These are phyloP conservation scores for Cyanoramphus novaezelandiae DNA, from an alignment of 2,113 vertebrate genomes.

Conservation along the genomic window DNA sequence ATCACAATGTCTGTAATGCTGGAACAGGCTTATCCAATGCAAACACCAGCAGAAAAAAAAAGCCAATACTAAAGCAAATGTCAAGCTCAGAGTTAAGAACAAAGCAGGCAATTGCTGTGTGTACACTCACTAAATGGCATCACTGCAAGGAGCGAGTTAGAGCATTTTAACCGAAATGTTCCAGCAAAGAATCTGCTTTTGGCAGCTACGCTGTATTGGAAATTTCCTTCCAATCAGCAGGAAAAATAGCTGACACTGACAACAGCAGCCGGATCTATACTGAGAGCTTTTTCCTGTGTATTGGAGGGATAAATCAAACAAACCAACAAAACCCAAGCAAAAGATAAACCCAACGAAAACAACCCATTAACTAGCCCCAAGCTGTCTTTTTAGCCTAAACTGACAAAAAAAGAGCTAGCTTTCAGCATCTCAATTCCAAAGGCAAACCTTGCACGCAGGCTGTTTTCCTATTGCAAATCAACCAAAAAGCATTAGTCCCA, in stretches of 20 bases:
- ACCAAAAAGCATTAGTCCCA: neutral
- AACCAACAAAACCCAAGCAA: neutral
- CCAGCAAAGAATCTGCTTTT: conserved; percentile 21
- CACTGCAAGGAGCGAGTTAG: neutral
- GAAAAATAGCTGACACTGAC: neutral
- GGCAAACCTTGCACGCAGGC: neutral
- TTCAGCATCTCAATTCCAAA: neutral
- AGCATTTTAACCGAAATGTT: conserved; percentile 17
- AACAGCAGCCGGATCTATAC: neutral
- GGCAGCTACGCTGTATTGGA: conserved; percentile 36
- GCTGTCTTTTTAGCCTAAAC: neutral
- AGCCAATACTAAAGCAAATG: neutral
- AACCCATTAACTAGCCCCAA: neutral
- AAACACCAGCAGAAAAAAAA: neutral
- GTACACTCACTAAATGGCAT: neutral
- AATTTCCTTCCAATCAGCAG: conserved; percentile 47
- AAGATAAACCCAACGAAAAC: neutral
- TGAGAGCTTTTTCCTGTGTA: neutral
- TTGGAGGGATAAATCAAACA: neutral
- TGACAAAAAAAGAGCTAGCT: neutral
- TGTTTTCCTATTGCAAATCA: neutral
- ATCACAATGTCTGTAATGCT: accelerated
- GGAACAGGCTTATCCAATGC: neutral
- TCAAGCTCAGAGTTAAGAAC: neutral
- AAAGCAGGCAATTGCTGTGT: neutral